Base-by-base conservation (phyloP, 1,140 invertebrate genomes). In the Lepidurus packardi region DNA sequence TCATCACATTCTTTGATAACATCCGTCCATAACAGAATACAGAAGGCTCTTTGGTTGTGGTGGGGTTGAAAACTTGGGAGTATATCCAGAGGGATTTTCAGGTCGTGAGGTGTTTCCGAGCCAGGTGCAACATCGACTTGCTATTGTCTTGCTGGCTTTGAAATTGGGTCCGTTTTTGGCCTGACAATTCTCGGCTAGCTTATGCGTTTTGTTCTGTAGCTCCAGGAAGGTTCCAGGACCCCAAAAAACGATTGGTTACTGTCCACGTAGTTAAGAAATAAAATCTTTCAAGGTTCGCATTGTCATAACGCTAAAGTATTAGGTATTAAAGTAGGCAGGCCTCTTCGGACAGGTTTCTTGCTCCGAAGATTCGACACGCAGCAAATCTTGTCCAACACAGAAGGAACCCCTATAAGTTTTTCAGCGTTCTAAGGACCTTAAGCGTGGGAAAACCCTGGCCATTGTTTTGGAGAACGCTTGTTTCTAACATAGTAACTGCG, bases 401-500 rank as follows among this genome's bases (percentile, higher is more conserved):
- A 9, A 65, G 53, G 34, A 34, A 34, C 34, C 34, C 34, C 34
- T 34, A 34, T 34, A 34, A 34, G 34, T 34, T 34, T 34, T 34
- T 34, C 34, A 34, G 34, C 34, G n/a, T 34, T 34, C 34, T 34
- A 34, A 34, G 3, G 34, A 34, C 34, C 34, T 65, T 65, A 65
- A 65, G 53, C 53, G 53, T 65, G 53, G 53, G 53, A 65, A 65
- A 65, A 13, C 16, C 16, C 21, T 13, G 21, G 16, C 13, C 53
- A 65, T n/a, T 65, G 34, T 34, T 34, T 34, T 34, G 34, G 34
- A 4, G 34, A 34, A 34, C 34, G 34, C 34, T 21, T 65, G 13
- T 65, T 65, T 65, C 53, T n/a, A 65, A n/a, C 53, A n/a, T 65
- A 65, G 21, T 65, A 21, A 65, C 53, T 65, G 16, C 53, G 21